These are phyloP conservation scores for Sitta carolinensis DNA, from an alignment of 2,797 vertebrate genomes.

Conservation along the genomic window DNA sequence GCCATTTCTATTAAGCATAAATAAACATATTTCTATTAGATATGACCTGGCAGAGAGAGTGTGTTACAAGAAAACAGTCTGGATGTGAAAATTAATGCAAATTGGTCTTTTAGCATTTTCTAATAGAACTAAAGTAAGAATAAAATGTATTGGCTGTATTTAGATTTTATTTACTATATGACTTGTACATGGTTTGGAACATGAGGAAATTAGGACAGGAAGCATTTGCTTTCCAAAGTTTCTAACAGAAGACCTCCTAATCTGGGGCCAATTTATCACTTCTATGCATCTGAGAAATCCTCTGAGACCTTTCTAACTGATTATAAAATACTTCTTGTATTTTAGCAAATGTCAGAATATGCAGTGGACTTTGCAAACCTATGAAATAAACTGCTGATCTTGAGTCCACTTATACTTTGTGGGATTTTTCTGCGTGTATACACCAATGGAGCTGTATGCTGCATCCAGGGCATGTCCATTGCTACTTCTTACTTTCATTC, in stretches of 20 bases:
- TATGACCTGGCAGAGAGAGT: neutral
- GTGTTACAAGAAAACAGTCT: neutral
- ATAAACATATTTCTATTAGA: neutral
- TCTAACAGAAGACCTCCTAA: neutral
- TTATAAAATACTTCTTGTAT: neutral
- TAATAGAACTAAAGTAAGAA: neutral
- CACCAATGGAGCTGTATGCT: neutral
- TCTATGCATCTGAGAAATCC: neutral
- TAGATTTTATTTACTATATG: neutral
- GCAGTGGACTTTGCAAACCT: neutral
- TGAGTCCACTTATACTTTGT: neutral
- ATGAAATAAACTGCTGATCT: neutral
- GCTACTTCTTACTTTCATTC: neutral
- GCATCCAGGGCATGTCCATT: neutral
- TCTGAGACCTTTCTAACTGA: neutral
- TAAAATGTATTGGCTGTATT: neutral
- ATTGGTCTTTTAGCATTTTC: neutral
- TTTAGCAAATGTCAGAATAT: neutral
- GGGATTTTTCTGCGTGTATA: neutral
- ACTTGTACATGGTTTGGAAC: neutral
- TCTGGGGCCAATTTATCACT: neutral
- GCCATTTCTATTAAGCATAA: neutral
- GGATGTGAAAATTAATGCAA: neutral
- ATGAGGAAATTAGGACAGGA: neutral
- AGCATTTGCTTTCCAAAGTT: neutral